These are phyloP conservation scores for Himalopsyche tibetana DNA, from an alignment of 2,888 invertebrate genomes.

Conservation along the genomic window DNA sequence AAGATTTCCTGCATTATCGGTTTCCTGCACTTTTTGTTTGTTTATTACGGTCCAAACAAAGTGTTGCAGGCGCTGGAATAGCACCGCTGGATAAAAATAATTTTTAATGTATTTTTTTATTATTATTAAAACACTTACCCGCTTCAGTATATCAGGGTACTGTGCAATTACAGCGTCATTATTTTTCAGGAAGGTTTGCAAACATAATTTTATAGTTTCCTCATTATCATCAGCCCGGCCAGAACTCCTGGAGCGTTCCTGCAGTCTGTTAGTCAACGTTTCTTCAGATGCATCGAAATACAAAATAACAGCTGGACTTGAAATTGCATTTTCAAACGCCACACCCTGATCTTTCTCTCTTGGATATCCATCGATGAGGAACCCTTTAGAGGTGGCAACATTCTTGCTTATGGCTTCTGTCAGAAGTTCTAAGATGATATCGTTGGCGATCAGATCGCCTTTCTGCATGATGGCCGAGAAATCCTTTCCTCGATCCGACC, in stretches of 20 bases:
- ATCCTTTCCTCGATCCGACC: slow-evolving; percentile 89
- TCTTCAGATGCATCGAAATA: slow-evolving; percentile 91
- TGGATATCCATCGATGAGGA: slow-evolving; percentile 95
- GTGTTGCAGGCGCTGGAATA: too few relatives aligned
- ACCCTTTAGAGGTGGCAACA: slow-evolving; percentile 81
- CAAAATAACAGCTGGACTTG: slow-evolving; percentile 77
- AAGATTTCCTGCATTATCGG: too few relatives aligned
- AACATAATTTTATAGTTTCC: slow-evolving; percentile 92
- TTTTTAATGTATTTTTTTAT: too few relatives aligned
- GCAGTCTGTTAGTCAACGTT: slow-evolving; percentile 84
- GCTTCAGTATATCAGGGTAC: slow-evolving; percentile 87
- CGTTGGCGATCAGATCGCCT: slow-evolving; percentile 92
- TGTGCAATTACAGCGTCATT: slow-evolving; percentile 90
- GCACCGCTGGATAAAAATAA: too few relatives aligned
- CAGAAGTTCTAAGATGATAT: slow-evolving; percentile 89
- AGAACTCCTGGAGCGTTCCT: slow-evolving; percentile 86
- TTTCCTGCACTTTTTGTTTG: too few relatives aligned
- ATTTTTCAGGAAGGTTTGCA: slow-evolving; percentile 92
- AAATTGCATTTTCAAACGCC: slow-evolving; percentile 87
- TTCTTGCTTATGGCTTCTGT: slow-evolving; percentile 87
- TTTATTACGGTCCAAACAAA: too few relatives aligned
- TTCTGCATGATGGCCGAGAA: slow-evolving; percentile 92
- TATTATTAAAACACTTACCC: too few relatives aligned
- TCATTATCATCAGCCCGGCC: slow-evolving; percentile 95
- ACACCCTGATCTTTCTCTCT: slow-evolving; percentile 91